These are phyloP conservation scores for Lynx canadensis DNA, from an alignment of 2,113 vertebrate genomes.

Conservation along the genomic window DNA sequence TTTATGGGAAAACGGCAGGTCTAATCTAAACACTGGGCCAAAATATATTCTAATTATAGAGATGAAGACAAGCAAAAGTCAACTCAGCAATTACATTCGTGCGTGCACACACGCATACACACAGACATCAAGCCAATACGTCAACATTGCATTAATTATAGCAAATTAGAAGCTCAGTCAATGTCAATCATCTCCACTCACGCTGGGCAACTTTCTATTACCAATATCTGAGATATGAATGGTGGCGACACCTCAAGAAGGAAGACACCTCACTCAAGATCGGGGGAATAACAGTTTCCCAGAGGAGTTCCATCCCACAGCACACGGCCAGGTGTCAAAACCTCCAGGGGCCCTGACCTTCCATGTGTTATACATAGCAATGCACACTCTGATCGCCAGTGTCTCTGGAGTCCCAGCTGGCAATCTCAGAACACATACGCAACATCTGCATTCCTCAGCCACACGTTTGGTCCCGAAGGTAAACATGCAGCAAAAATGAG, in stretches of 20 bases:
- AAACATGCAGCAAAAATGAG: conserved; percentile 22
- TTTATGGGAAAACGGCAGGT: conserved; percentile 51
- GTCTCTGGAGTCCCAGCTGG: neutral
- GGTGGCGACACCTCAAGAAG: neutral
- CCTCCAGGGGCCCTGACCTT: neutral
- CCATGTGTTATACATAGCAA: neutral
- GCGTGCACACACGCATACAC: neutral
- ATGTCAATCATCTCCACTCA: conserved; percentile 32
- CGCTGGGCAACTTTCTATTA: neutral
- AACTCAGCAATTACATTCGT: conserved; percentile 30
- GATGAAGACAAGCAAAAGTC: conserved; percentile 48
- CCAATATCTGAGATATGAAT: neutral
- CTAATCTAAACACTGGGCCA: conserved; percentile 40
- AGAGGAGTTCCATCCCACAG: conserved; percentile 6
- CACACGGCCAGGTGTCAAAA: neutral
- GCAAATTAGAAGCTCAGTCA: conserved; percentile 15
- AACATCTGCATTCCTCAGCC: neutral
- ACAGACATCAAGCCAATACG: neutral
- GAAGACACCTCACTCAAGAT: neutral
- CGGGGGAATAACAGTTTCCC: neutral
- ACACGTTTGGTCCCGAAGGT: neutral
- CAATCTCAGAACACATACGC: neutral
- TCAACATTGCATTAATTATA: conserved; percentile 52
- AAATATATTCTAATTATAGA: conserved; percentile 57
- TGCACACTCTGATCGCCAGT: neutral